Evolutionary conservation across 2,888 invertebrate species (phyloP), one percentile per base, ranked within the genome.

Genomic region (Flexamia atlantica): DNA sequence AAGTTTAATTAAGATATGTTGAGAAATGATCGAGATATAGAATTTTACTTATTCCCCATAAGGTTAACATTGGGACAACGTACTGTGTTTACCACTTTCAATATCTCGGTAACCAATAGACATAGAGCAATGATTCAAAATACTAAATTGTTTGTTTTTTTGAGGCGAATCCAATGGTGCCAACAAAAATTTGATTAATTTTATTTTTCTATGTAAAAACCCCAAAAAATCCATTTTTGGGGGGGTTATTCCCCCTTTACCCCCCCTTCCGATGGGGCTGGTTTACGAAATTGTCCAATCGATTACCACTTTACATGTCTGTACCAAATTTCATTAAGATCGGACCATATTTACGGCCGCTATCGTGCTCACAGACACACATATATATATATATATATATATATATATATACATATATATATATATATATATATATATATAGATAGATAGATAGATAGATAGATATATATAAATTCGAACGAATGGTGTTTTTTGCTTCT

Each of bases 381-480:
- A 12, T 17, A 46, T 17, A 46, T 17, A 46, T 46, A 46, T 46
- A 46, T 46, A 46, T 2, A 46, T 36, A 36, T 36, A 36, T 36
- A 17, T 46, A 46, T 46, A 46, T 9, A 46, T 17, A 46, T 46
- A 46, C 17, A 46, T 46, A 46, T 46, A 46, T 46, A 46, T 17
- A 46, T 46, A 46, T 46, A 46, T 46, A 46, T 46, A 46, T 46
- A 46, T 46, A 46, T 46, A 46, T 46, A 46, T 12, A 46, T 46
- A 46, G 7, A 46, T 17, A 46, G 7, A 46, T 46, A 46, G 7
- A 46, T 46, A 46, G 7, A 46, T 46, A 46, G 7, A 46, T 46
- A 46, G 3, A 46, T 46, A 46, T 46, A 46, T 46, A 46, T 9
- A 46, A 46, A 36, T 46, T 46, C 17, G 12, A 46, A 46, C 46